Conservation (phyloP, 2,888 invertebrate species). For the Torymus tubicola region DNA sequence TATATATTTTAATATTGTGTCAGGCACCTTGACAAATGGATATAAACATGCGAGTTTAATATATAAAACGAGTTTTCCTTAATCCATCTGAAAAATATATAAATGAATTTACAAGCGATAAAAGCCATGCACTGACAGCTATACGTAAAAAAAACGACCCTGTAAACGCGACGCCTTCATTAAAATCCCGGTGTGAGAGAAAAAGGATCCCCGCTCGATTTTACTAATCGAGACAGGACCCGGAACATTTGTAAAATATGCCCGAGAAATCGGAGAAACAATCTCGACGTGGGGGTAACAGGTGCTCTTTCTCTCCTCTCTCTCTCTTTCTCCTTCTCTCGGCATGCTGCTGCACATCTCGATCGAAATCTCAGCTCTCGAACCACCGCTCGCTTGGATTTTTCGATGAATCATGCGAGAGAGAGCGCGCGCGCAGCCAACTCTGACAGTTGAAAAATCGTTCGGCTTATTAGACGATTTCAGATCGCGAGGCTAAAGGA, state of each 20-base stretch:
- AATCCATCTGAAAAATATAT: neutral
- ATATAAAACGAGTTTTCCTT: neutral
- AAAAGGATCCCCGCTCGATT: conserved; percentile 25
- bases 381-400: neutral
- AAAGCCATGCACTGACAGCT: neutral
- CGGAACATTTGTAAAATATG: conserved; percentile 38
- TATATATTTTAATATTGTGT: too few relatives aligned
- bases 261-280: conserved; percentile 43
- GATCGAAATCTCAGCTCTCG: conserved; percentile 37
- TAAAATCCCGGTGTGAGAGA: conserved; percentile 4
- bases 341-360: neutral
- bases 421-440: neutral
- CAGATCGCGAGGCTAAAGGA: conserved; percentile 12
- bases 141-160: neutral
- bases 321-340: neutral
- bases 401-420: conserved; percentile 56
- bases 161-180: conserved; percentile 13
- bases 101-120: neutral
- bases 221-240: conserved; percentile 41
- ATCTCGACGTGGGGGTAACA: conserved; percentile 34
- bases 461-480: conserved; percentile 55
- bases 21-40: too few relatives aligned
- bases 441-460: conserved; percentile 57
- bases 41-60: too few relatives aligned
- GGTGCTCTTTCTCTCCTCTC: conserved; percentile 23